Conservation (phyloP, 2,797 vertebrate species). For the Anguilla pacifica region DNA sequence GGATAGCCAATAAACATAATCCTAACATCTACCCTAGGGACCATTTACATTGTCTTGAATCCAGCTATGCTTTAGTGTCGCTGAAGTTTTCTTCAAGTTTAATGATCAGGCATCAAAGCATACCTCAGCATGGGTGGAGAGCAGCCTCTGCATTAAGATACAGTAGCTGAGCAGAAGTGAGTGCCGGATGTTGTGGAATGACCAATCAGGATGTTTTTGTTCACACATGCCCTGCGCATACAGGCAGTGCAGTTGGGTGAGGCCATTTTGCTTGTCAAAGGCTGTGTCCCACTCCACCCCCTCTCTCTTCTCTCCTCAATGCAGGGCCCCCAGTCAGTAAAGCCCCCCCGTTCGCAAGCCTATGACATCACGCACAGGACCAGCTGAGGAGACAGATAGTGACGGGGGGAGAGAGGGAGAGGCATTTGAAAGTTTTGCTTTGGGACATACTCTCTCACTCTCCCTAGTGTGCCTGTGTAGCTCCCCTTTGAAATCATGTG, state of each 20-base stretch:
- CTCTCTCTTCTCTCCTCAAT: background rate
- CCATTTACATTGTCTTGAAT: background rate
- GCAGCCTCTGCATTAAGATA: background rate
- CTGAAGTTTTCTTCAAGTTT: background rate
- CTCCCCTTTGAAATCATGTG: background rate
- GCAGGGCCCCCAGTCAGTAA: background rate
- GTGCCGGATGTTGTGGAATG: background rate
- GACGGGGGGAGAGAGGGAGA: background rate
- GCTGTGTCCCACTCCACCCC: background rate
- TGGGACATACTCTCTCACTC: background rate
- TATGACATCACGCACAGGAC: background rate
- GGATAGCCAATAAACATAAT: background rate
- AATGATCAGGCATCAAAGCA: background rate
- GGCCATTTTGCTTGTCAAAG: background rate
- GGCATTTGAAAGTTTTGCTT: background rate
- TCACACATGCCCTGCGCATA: background rate
- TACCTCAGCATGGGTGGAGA: background rate
- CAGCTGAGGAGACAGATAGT: background rate
- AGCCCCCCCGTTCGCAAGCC: background rate
- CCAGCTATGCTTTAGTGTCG: background rate
- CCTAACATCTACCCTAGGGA: background rate
- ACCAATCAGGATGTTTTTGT: conserved; percentile 1
- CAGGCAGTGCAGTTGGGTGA: background rate
- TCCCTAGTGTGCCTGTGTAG: background rate
- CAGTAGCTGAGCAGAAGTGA: background rate